Evolutionary conservation across 1,140 invertebrate species (phyloP).

Genomic region (Oedothorax gibbosus): DNA sequence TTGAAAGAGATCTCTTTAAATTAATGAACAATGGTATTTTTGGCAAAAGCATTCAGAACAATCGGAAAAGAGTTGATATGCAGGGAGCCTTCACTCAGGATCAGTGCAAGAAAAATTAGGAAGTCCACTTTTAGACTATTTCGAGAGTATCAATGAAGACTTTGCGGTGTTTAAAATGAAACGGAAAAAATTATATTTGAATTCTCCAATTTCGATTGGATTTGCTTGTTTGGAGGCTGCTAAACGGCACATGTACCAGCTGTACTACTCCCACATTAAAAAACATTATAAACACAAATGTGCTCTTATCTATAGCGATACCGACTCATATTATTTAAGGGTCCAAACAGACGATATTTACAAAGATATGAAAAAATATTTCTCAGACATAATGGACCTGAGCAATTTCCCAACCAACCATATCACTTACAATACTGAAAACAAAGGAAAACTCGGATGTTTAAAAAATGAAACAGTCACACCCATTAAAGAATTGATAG

Average conservation of each 20-base stretch:
- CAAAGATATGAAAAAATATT: no score
- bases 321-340: not conserved
- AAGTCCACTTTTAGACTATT: not conserved
- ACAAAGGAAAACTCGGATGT: no score
- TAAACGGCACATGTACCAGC: not conserved
- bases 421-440: no score
- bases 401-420: no score
- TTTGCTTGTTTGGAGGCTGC: not conserved
- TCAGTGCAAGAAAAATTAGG: not conserved
- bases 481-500: no score
- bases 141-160: slow-evolving; percentile 2
- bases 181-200: not conserved
- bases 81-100: not conserved
- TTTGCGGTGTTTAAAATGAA: slow-evolving; percentile 12
- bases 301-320: not conserved
- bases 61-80: not conserved
- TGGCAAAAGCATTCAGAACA: no score
- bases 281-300: not conserved
- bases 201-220: slow-evolving; percentile 2
- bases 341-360: not conserved
- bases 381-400: no score
- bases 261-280: slow-evolving; percentile 5
- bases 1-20: no score
- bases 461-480: no score
- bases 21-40: no score